Conservation (phyloP, 2,888 invertebrate genomes). For the Amiota minor region DNA sequence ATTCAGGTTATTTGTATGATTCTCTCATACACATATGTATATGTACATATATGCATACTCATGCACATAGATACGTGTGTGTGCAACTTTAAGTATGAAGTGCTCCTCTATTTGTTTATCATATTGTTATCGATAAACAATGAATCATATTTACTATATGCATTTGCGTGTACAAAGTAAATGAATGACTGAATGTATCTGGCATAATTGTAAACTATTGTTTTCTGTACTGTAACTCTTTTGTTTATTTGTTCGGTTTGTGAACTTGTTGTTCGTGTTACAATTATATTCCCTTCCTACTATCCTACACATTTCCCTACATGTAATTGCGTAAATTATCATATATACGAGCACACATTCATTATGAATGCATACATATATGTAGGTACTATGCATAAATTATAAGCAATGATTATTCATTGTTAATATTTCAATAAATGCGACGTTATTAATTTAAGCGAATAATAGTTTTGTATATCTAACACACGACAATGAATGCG, state of each 20-base stretch:
- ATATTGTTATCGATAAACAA: conserved; percentile 22
- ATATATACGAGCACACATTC: not conserved
- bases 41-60: not conserved
- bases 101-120: conserved; percentile 17
- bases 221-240: not conserved
- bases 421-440: conserved; percentile 8
- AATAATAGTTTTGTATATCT: too few species aligned
- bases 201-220: conserved; percentile 14
- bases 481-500: too few species aligned
- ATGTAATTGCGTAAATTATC: conserved; percentile 3
- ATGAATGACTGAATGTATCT: not conserved
- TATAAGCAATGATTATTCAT: conserved; percentile 1
- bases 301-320: not conserved
- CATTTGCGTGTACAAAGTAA: conserved; percentile 11
- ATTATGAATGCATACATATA: not conserved
- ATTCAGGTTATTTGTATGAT: conserved; percentile 24
- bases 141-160: conserved; percentile 9
- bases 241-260: not conserved
- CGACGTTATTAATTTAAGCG: not conserved
- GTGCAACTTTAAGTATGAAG: not conserved
- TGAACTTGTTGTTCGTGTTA: not conserved
- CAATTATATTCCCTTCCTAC: not conserved
- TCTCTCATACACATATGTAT: not conserved
- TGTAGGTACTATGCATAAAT: conserved; percentile 6
- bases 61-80: not conserved